Percentiles rank a stretch among this genome's conserved stretches.
phyloP scores from a whole-genome alignment of 2,113 vertebrate genomes.

The Sorex araneus region DNA sequence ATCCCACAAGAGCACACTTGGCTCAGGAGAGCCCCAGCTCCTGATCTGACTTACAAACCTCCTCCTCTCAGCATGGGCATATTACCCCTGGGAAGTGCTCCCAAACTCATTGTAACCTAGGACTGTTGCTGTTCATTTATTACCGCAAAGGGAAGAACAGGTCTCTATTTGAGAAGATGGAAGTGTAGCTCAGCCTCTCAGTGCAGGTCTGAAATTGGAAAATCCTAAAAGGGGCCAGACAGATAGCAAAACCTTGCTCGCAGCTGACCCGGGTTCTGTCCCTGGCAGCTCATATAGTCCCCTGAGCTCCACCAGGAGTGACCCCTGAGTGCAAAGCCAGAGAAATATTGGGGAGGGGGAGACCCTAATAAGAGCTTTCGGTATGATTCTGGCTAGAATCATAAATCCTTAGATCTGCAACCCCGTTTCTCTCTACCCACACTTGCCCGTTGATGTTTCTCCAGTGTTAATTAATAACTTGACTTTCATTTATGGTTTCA shows the following conservation, averaged over 20 bases:
- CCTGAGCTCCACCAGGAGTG: no score
- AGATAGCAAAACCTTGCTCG: no score
- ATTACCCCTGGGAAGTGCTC: conserved; percentile 69
- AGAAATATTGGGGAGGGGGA: no score
- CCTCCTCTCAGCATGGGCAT: conserved; percentile 46
- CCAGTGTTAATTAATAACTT: conserved; percentile 59
- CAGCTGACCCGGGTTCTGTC: no score
- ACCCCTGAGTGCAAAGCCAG: no score
- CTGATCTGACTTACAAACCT: conserved; percentile 51
- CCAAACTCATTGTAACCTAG: conserved; percentile 74
- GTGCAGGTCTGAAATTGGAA: conserved; percentile 47
- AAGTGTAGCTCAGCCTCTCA: conserved; percentile 44
- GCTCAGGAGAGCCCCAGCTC: conserved; percentile 57
- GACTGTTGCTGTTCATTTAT: conserved; percentile 78
- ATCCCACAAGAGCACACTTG: conserved; percentile 53
- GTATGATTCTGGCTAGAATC: conserved; percentile 1
- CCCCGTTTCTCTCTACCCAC: conserved; percentile 59
- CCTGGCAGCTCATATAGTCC: no score
- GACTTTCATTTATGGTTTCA: conserved; percentile 69
- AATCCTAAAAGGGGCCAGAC: background rate
- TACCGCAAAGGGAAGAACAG: conserved; percentile 55
- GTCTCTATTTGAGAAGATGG: conserved; percentile 53
- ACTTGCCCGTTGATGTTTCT: conserved; percentile 57
- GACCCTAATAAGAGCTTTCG: background rate
- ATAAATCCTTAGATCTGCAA: conserved; percentile 58